Evolutionary conservation across 2,113 vertebrate species (phyloP), one percentile per base, ranked within the genome.

Genomic region (Diadophis punctatus): DNA sequence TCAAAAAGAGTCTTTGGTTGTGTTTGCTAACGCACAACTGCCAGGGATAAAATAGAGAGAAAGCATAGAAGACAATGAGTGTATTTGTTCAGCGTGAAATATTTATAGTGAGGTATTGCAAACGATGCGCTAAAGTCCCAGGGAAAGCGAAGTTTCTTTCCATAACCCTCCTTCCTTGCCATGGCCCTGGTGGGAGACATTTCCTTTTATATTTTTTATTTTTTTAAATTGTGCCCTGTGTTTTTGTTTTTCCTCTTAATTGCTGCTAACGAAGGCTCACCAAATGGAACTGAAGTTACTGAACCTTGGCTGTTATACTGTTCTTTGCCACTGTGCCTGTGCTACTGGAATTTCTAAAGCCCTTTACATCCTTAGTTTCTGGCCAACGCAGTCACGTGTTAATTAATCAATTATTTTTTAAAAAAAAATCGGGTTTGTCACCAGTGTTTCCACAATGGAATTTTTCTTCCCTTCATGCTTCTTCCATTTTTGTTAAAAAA

Each of bases 291-390:
- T 97, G 48, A 48, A 48, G 48, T 48, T 48, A 7, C 48, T 48
- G 97, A 97, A 98, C 97, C 96, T 97, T 95, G 97, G 98, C 98
- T 98, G 96, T 97, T 95, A 96, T 93, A 98, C 98, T 98, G 98
- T 98, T 98, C 96, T 97, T 98, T 98, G 99, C 99, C 99, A 97
- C 98, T 98, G 98, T 99, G 99, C 99, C 99, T 99, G 98, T 93
- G 96, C 98, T 97, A 97, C 97, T 97, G 98, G 96, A 96, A 94
- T 98, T 97, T 97, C 98, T 97, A 94, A 86, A 68, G 55, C 55
- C 94, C 92, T 94, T 93, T 39, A 56, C 12, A 6, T 30, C 22
- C 22, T 12, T 46, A 48, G 30, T 43, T 86, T 3, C 48, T 8
- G 55, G 80, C 80, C 48, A 91, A 89, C 20, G 86, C 89, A 91